phyloP scores from a whole-genome alignment of 2,113 vertebrate species.

The Lichenostomus cassidix region DNA sequence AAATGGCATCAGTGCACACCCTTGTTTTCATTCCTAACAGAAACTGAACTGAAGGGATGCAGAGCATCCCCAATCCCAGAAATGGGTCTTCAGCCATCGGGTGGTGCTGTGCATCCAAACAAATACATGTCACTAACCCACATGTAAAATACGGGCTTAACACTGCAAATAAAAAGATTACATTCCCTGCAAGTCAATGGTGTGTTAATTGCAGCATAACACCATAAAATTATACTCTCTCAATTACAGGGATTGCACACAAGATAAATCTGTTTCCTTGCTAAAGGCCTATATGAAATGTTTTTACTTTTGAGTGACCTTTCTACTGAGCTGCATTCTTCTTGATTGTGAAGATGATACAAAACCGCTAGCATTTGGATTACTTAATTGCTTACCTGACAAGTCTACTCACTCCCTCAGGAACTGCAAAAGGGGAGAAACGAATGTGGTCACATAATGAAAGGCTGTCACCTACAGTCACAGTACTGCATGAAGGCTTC shows the following conservation, averaged over 20 bases:
- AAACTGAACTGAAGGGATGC: background rate
- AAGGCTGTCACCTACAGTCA: background rate
- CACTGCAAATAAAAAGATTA: background rate
- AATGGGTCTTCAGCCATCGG: slow-evolving; percentile 8
- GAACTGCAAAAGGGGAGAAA: background rate
- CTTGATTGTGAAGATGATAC: background rate
- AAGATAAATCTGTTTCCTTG: background rate
- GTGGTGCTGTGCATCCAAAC: slow-evolving; percentile 49
- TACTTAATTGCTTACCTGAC: slow-evolving; percentile 16
- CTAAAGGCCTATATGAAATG: background rate
- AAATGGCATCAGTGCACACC: background rate
- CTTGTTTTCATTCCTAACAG: background rate
- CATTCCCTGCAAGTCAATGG: background rate
- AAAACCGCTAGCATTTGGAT: background rate
- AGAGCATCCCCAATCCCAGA: background rate
- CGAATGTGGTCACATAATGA: background rate
- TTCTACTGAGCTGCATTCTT: background rate
- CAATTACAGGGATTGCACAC: background rate
- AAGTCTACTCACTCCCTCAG: background rate
- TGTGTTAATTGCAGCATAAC: background rate
- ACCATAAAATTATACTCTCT: background rate
- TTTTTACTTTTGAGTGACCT: background rate
- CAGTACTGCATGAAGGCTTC: background rate
- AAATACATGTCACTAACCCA: background rate
- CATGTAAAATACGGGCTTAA: accelerated